These are phyloP conservation scores for Notechis scutatus DNA, from an alignment of 2,113 vertebrate species.

Conservation along the genomic window DNA sequence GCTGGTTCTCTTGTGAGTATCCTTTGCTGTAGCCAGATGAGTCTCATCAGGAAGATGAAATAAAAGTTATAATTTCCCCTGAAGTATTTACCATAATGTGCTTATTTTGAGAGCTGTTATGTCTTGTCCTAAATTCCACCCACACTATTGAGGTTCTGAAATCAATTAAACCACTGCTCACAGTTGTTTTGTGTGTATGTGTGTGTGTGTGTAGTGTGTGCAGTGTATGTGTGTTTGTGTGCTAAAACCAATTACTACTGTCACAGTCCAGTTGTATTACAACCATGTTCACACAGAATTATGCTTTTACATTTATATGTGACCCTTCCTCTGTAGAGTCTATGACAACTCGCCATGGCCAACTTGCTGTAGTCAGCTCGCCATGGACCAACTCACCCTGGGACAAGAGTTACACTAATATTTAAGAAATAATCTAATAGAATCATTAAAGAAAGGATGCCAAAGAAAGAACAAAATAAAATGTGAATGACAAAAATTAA, in stretches of 20 bases:
- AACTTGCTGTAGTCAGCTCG: neutral
- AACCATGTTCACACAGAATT: neutral
- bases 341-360: neutral
- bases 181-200: neutral
- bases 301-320: neutral
- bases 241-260: neutral
- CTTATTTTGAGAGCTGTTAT: neutral
- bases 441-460: neutral
- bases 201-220: too few relatives aligned
- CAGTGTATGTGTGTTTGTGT: neutral
- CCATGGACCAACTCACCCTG: neutral
- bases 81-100: constrained; percentile 10
- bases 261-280: neutral
- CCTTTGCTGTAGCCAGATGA: constrained; percentile 1
- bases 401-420: neutral
- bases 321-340: neutral
- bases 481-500: neutral
- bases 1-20: constrained; percentile 11
- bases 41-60: neutral
- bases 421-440: neutral
- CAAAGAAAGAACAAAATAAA: neutral
- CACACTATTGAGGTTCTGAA: neutral
- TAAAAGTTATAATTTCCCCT: constrained; percentile 2
- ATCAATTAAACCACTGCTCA: neutral
- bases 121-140: neutral